Conservation (phyloP, 2,797 vertebrate species). For the Poliocrania exsul region DNA sequence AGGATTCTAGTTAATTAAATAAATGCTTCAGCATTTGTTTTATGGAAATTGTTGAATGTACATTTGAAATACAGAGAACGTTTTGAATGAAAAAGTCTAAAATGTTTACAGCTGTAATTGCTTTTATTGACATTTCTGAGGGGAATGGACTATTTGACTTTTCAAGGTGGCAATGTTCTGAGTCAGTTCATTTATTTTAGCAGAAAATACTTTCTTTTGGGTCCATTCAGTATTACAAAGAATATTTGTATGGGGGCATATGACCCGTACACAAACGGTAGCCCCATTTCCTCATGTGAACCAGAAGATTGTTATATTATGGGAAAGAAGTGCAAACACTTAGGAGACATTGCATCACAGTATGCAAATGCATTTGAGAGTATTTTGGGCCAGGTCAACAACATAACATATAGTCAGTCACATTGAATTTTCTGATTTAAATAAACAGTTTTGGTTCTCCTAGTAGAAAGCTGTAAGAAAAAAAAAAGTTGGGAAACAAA, state of each 20-base stretch:
- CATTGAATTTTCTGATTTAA: background rate
- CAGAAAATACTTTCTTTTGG: background rate
- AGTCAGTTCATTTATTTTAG: background rate
- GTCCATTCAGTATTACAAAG: background rate
- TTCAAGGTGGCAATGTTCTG: background rate
- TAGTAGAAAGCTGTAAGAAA: background rate
- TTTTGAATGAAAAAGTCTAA: background rate
- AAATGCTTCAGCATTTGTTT: background rate
- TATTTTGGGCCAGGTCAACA: conserved; percentile 25
- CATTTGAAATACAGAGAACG: background rate
- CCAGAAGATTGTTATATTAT: background rate
- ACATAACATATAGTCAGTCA: background rate
- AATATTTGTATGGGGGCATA: background rate
- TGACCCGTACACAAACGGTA: background rate
- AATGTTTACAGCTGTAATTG: background rate
- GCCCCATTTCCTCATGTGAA: conserved; percentile 6
- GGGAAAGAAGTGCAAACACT: background rate
- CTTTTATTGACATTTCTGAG: conserved; percentile 1
- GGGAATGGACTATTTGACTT: background rate
- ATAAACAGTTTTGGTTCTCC: background rate
- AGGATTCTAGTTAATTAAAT: background rate
- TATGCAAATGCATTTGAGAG: background rate
- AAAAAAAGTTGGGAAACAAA: background rate
- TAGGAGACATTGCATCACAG: background rate
- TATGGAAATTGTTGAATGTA: background rate